Percentiles rank a stretch among this genome's conserved stretches.
Conservation (phyloP, 2,113 vertebrate species). For the Benitochromis conjunctus region DNA sequence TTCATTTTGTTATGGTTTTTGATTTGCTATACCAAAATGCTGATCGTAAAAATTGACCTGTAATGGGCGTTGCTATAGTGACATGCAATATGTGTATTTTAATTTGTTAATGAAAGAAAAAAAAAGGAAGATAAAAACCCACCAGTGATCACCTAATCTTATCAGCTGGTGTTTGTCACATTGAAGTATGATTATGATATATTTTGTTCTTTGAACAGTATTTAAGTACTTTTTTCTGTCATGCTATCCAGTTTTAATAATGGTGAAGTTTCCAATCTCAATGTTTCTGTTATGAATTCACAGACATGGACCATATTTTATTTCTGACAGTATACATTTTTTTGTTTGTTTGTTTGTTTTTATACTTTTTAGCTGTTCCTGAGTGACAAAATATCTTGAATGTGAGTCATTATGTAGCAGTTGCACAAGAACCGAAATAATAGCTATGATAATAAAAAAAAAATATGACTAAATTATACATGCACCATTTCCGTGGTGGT, state of each 20-base stretch:
- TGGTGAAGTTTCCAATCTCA: conserved; percentile 80
- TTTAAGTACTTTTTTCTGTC: conserved; percentile 86
- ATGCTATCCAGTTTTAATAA: conserved; percentile 93
- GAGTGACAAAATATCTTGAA: conserved; percentile 92
- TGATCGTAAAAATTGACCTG: conserved; percentile 94
- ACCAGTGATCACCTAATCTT: conserved; percentile 94
- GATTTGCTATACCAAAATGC: conserved; percentile 92
- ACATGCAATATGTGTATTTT: conserved; percentile 91
- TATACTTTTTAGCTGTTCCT: conserved; percentile 90
- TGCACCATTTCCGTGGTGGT: conserved; percentile 70
- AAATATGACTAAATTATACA: conserved; percentile 84
- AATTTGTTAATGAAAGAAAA: conserved; percentile 81
- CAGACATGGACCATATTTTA: conserved; percentile 87
- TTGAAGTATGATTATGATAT: conserved; percentile 89
- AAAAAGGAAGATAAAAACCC: conserved; percentile 69
- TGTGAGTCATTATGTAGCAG: conserved; percentile 99
- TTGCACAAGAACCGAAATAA: conserved; percentile 95
- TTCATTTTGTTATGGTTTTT: conserved; percentile 69
- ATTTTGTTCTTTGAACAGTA: conserved; percentile 85
- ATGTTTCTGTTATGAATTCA: conserved; percentile 80
- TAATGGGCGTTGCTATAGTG: conserved; percentile 98
- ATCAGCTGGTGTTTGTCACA: conserved; percentile 92
- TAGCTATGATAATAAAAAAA: conserved; percentile 78
- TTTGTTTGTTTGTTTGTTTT: conserved; percentile 55
- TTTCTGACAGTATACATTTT: conserved; percentile 67